These are phyloP conservation scores for Agrenia bidenticulata DNA, from an alignment of 2,888 invertebrate genomes.

Conservation along the genomic window DNA sequence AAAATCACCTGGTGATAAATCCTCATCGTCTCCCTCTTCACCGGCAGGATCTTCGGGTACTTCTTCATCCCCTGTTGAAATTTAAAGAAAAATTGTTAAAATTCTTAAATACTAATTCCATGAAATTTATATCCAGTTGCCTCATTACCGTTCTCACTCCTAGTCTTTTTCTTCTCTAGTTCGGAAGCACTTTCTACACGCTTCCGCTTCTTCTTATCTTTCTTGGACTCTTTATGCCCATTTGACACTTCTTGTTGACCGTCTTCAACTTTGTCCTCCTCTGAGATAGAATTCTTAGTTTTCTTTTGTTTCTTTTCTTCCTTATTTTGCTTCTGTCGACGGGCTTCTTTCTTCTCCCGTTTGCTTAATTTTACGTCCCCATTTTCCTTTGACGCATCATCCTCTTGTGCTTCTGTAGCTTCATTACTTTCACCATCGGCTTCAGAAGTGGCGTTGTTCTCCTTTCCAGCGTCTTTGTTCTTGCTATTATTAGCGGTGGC, in stretches of 20 bases:
- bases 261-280: slow-evolving; percentile 29
- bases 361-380: slow-evolving; percentile 59
- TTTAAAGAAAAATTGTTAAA: background rate
- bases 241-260: slow-evolving; percentile 24
- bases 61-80: slow-evolving; percentile 1
- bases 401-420: slow-evolving; percentile 20
- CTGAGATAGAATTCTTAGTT: slow-evolving; percentile 5
- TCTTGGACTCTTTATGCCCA: slow-evolving; percentile 18
- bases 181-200: slow-evolving; percentile 31
- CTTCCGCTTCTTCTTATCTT: slow-evolving; percentile 30
- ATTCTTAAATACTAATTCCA: background rate
- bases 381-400: slow-evolving; percentile 51
- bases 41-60: background rate
- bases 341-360: slow-evolving; percentile 59
- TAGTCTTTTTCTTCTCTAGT: slow-evolving; percentile 34
- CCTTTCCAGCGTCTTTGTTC: slow-evolving; percentile 55
- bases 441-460: slow-evolving; percentile 57
- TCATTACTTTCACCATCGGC: slow-evolving; percentile 24
- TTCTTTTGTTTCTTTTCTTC: slow-evolving; percentile 35
- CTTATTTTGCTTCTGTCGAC: slow-evolving; percentile 54
- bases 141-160: slow-evolving; percentile 13
- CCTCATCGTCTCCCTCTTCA: slow-evolving; percentile 2
- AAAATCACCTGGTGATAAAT: slow-evolving; percentile 55
- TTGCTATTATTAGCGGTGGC: slow-evolving; percentile 26
- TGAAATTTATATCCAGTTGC: background rate